A percentile compares a stretch with the other conserved stretches of the same genome.
These are phyloP conservation scores for Gambusia affinis DNA, from an alignment of 2,113 vertebrate genomes.

Conservation along the genomic window DNA sequence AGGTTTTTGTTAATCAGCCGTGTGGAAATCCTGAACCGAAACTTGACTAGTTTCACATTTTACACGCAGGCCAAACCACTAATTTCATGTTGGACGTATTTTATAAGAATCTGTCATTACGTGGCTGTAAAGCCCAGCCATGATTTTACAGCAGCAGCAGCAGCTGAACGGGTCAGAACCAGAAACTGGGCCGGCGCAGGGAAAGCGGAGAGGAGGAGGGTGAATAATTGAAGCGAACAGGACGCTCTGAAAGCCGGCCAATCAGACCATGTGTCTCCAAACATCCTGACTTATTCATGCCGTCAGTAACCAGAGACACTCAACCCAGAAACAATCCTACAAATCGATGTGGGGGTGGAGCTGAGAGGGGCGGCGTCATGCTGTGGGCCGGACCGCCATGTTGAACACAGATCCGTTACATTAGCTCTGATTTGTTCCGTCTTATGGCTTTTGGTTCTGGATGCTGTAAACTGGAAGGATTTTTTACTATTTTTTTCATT, in stretches of 20 bases:
- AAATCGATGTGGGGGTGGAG: slow-evolving; percentile 31
- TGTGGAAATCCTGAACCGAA: neutral
- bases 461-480: too few relatives aligned
- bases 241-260: slow-evolving; percentile 64
- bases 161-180: slow-evolving; percentile 3
- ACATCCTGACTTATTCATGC: slow-evolving; percentile 74
- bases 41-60: neutral
- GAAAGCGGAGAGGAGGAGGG: slow-evolving; percentile 2
- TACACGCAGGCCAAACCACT: neutral
- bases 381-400: neutral
- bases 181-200: slow-evolving; percentile 4
- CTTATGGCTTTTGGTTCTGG: too few relatives aligned
- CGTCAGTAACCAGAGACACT: slow-evolving; percentile 63
- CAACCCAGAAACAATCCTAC: slow-evolving; percentile 56
- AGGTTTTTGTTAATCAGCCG: neutral
- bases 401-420: neutral
- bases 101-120: neutral
- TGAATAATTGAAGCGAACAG: slow-evolving; percentile 77
- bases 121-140: neutral
- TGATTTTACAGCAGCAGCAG: slow-evolving; percentile 8
- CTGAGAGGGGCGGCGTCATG: slow-evolving; percentile 27
- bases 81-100: neutral
- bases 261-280: slow-evolving; percentile 50
- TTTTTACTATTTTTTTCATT: too few relatives aligned
- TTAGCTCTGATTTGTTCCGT: too few relatives aligned